phyloP scores from a whole-genome alignment of 1,140 invertebrate species.

The Panagrolaimus sp. region DNA sequence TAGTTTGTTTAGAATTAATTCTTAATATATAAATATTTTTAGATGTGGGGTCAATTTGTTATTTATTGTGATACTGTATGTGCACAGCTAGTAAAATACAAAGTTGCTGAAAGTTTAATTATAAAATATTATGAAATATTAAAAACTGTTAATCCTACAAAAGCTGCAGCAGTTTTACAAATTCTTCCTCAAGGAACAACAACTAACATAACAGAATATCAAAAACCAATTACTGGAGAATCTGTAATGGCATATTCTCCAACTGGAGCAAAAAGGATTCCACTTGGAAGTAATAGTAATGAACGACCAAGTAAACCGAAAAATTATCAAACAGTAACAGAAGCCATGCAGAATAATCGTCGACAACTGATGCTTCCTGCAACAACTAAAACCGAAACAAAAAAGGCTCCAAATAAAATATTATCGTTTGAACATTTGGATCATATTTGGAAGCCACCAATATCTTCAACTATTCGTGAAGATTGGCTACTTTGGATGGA shows the following conservation, averaged over 20 bases:
- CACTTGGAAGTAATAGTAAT: not conserved
- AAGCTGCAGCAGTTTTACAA: not conserved
- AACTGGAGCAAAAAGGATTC: not conserved
- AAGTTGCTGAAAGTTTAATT: slow-evolving; percentile 67
- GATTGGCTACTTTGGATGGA: slow-evolving; percentile 97
- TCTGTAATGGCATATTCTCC: not conserved
- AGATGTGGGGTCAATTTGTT: slow-evolving; percentile 52
- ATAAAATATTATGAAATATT: not conserved
- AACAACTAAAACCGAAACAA: slow-evolving; percentile 5
- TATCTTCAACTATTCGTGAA: slow-evolving; percentile 64
- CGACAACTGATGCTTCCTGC: not conserved
- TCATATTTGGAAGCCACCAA: not conserved
- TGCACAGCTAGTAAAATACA: slow-evolving; percentile 72
- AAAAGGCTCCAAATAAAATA: not conserved
- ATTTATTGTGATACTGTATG: slow-evolving; percentile 42
- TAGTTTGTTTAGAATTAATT: not conserved
- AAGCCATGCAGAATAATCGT: not conserved
- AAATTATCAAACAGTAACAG: not conserved
- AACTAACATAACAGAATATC: no score
- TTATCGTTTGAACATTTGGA: not conserved
- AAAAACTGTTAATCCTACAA: not conserved
- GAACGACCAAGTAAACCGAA: not conserved
- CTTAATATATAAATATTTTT: slow-evolving; percentile 17
- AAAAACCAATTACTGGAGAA: not conserved
- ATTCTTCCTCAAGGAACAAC: not conserved